A percentile compares a stretch with the other conserved stretches of the same genome.
Conservation (phyloP, 2,797 vertebrate genomes). For the Heteromormyrus szaboi region DNA sequence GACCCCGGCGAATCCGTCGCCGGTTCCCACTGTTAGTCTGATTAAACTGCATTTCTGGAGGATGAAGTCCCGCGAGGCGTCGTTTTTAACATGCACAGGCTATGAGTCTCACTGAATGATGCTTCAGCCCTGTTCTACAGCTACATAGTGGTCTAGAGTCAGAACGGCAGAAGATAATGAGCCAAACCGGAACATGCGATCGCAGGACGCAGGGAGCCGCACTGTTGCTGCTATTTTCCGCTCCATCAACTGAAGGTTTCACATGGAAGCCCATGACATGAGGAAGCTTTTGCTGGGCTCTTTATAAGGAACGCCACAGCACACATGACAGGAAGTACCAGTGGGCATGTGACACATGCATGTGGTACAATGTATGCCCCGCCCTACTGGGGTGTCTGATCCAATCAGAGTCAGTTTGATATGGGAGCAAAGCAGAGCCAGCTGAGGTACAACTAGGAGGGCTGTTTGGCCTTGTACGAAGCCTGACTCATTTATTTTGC, state of each 20-base stretch:
- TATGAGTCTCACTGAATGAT: slow-evolving; percentile 50
- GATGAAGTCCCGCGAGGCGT: slow-evolving; percentile 18
- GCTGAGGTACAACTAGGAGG: not conserved
- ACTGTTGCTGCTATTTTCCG: not conserved
- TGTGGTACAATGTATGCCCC: not conserved
- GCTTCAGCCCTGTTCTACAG: not conserved
- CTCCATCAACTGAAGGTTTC: not conserved
- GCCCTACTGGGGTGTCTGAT: not conserved
- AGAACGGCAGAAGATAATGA: not conserved
- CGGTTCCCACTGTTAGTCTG: slow-evolving; percentile 9
- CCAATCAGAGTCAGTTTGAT: not conserved
- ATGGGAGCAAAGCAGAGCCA: not conserved
- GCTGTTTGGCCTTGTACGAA: not conserved
- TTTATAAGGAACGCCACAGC: not conserved
- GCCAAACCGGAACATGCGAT: not conserved
- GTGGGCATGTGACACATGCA: not conserved
- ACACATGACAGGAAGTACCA: not conserved
- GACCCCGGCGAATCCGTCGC: slow-evolving; percentile 9
- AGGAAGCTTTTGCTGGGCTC: not conserved
- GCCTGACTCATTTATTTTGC: not conserved
- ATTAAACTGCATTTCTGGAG: slow-evolving; percentile 32
- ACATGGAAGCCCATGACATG: not conserved
- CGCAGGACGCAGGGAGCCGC: not conserved
- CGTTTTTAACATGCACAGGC: slow-evolving; percentile 38
- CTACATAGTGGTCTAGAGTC: not conserved